phyloP scores from a whole-genome alignment of 35 echinoderm and acorn worm species.

The Apostichopus japonicus region DNA sequence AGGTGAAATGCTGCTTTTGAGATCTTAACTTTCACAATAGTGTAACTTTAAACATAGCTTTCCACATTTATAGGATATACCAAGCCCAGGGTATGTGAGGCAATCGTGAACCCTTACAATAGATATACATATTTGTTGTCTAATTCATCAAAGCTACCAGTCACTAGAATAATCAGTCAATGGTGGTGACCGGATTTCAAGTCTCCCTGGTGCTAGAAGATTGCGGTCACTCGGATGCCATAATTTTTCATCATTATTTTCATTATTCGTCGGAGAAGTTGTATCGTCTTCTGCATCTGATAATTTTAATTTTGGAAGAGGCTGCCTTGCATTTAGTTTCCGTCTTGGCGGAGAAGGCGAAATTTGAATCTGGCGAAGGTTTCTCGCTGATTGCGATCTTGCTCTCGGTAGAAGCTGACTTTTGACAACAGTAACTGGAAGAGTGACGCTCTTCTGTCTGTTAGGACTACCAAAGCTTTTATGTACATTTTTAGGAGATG shows the following conservation, averaged over 20 bases:
- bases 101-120: too few species aligned
- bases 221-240: conserved; percentile 9
- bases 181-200: conserved; percentile 44
- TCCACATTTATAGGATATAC: too few species aligned
- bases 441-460: background rate
- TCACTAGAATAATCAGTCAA: conserved; percentile 44
- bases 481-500: conserved; percentile 36
- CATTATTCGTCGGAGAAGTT: background rate
- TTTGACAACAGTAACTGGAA: conserved; percentile 3
- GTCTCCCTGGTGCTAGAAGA: conserved; percentile 15
- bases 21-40: too few species aligned
- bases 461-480: background rate
- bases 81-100: too few species aligned
- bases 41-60: too few species aligned
- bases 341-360: background rate
- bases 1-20: too few species aligned
- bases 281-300: background rate
- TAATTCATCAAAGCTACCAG: background rate
- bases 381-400: conserved; percentile 23
- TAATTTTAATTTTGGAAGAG: conserved; percentile 33
- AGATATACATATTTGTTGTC: too few species aligned
- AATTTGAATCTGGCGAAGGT: conserved; percentile 29
- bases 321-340: conserved; percentile 2
- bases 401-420: conserved; percentile 34
- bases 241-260: background rate